Percentiles rank a stretch among this genome's conserved stretches.
phyloP scores from a whole-genome alignment of 2,113 vertebrate species.

The Typhlomys cinereus region DNA sequence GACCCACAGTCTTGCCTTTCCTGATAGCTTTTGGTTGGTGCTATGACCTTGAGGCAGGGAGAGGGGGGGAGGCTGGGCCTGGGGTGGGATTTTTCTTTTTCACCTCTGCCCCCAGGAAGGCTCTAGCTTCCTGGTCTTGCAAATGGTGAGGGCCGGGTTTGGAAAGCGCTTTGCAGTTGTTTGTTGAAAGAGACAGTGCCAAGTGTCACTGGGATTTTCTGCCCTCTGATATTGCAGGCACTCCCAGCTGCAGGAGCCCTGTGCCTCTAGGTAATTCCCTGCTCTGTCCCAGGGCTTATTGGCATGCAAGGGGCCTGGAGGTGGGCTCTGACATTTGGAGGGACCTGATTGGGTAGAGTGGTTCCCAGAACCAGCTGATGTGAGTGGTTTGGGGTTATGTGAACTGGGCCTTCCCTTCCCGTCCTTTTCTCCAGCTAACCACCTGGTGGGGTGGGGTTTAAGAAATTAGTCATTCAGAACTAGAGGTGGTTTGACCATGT shows the following conservation, averaged over 20 bases:
- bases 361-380: background rate
- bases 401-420: background rate
- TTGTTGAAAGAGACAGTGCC: constrained; percentile 71
- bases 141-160: constrained; percentile 42
- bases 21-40: constrained; percentile 36
- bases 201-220: constrained; percentile 68
- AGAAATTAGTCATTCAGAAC: constrained; percentile 32
- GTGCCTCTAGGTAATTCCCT: background rate
- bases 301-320: background rate
- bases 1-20: constrained; percentile 4
- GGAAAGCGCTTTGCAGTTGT: constrained; percentile 49
- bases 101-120: constrained; percentile 30
- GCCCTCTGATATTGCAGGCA: constrained; percentile 47
- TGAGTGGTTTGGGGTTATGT: background rate
- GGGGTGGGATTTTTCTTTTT: constrained; percentile 47
- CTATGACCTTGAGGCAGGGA: constrained; percentile 49
- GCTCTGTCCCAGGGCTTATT: background rate
- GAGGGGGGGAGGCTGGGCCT: background rate
- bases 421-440: background rate
- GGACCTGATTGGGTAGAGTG: background rate
- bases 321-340: constrained; percentile 5
- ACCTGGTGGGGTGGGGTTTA: background rate
- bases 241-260: background rate
- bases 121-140: constrained; percentile 56
- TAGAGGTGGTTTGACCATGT: constrained; percentile 22